Base-by-base conservation (phyloP, 2,797 vertebrate species). In the Molossus molossus region DNA sequence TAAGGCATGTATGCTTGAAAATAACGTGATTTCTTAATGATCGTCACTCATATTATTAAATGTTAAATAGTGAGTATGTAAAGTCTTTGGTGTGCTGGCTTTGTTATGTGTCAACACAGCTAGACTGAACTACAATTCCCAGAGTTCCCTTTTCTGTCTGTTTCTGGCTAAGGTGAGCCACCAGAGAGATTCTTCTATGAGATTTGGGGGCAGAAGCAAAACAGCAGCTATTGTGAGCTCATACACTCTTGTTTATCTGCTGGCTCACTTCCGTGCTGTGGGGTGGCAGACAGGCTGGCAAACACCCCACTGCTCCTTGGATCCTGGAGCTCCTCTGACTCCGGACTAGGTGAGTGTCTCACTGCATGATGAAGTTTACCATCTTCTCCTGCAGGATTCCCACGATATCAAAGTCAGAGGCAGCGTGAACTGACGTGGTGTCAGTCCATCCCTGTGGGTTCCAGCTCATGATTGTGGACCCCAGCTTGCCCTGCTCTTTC, bases 21-120 rank as follows among this genome's bases (percentile, higher is more conserved):
- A 94, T 60, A 33, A 77, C 40, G 85, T 73, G 1, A 18, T 88
- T 96, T 77, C 55, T 89, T 86, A 87, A 64, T 83, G 64, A n/a
- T 29, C 37, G 17, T 80, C 53, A 55, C 5, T 94, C n/a, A 3
- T 21, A 69, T 73, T 48, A 94, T 75, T 58, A 83, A 70, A 65
- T 60, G 9, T 33, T 33, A n/a, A 94, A 18, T 15, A 89, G 37
- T 17, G 33, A 40, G 15, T 25, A 50, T 58, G 9, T 72, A 25
- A 67, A 84, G 18, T 76, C 53, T 90, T 82, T 50, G 55, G 27
- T 37, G 20, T 58, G 10, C 23, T 45, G n/a, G 27, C 23, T 64
- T 72, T 72, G 27, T 62, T n/a, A 69, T n/a, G 18, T 53, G 21
- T 37, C 15, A 11, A 1, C 18, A 53, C 21, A 25, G 15, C 55